A percentile compares a stretch with the other conserved stretches of the same genome.
phyloP scores from a whole-genome alignment of 2,113 vertebrate species.

The Macrotus californicus region DNA sequence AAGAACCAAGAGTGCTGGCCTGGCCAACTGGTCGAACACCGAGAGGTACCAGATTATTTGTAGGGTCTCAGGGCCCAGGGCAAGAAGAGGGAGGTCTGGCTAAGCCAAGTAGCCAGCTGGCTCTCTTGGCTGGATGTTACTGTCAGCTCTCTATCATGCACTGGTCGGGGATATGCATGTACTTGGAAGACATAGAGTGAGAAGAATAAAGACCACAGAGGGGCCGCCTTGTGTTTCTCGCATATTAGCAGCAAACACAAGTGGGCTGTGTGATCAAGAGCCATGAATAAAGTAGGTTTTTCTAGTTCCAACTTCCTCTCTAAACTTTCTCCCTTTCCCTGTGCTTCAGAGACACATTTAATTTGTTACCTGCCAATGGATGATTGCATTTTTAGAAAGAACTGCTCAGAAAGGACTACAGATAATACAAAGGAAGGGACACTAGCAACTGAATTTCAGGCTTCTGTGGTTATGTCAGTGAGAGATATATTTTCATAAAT shows the following conservation, averaged over 20 bases:
- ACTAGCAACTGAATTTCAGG: not conserved
- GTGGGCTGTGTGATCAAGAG: not conserved
- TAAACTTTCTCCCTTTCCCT: not conserved
- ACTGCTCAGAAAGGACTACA: not conserved
- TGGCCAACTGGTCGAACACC: conserved; percentile 48
- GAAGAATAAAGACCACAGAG: not conserved
- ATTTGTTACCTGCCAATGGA: not conserved
- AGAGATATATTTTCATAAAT: conserved; percentile 23
- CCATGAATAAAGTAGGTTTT: not conserved
- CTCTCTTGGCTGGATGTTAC: conserved; percentile 42
- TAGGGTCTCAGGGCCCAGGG: conserved; percentile 32
- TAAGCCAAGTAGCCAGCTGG: conserved; percentile 59
- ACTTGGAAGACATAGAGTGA: not conserved
- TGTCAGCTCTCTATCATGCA: not conserved
- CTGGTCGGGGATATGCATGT: not conserved
- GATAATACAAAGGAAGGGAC: not conserved
- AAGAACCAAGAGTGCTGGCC: not conserved
- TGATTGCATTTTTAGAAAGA: conserved; percentile 29
- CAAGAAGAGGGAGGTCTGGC: conserved; percentile 40
- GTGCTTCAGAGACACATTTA: not conserved
- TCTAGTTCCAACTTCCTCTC: not conserved
- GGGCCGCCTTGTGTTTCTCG: not conserved
- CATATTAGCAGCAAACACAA: not conserved
- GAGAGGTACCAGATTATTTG: conserved; percentile 49
- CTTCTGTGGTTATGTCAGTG: conserved; percentile 10